Percentiles rank a stretch among this genome's conserved stretches.
These are phyloP conservation scores for Collichthys lucidus DNA, from an alignment of 2,113 vertebrate species.

Conservation along the genomic window DNA sequence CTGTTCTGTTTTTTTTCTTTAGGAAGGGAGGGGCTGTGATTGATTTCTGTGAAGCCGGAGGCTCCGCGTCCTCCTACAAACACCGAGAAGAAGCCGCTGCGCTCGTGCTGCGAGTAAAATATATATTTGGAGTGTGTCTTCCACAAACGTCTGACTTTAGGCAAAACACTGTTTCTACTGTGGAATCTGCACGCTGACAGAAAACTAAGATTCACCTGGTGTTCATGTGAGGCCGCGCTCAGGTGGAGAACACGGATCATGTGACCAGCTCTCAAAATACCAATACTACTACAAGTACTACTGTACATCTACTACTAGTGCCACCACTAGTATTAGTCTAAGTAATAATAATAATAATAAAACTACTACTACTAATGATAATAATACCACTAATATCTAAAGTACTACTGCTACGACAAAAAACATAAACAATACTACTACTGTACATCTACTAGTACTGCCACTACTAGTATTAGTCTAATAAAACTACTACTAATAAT, in stretches of 20 bases:
- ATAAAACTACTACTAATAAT: no score
- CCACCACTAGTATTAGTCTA: no score
- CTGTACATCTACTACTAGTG: no score
- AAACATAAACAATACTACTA: no score
- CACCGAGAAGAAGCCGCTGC: conserved; percentile 22
- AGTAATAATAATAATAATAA: no score
- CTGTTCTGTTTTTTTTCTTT: conserved; percentile 49
- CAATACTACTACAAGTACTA: no score
- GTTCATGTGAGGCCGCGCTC: background rate
- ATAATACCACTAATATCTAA: no score
- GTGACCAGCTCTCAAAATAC: background rate
- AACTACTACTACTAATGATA: no score
- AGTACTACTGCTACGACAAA: no score
- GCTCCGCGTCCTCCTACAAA: conserved; percentile 11
- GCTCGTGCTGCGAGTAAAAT: background rate
- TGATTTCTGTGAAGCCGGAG: conserved; percentile 45
- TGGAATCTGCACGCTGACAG: background rate
- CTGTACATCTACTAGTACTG: no score
- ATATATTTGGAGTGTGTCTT: conserved; percentile 14
- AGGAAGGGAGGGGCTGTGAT: conserved; percentile 43
- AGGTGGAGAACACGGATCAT: background rate
- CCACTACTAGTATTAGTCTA: no score
- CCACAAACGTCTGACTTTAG: conserved; percentile 1
- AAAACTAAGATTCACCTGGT: background rate
- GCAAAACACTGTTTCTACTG: background rate